Evolutionary conservation across 1,140 invertebrate species (phyloP).

Genomic region (Drosophila micromelanica): DNA sequence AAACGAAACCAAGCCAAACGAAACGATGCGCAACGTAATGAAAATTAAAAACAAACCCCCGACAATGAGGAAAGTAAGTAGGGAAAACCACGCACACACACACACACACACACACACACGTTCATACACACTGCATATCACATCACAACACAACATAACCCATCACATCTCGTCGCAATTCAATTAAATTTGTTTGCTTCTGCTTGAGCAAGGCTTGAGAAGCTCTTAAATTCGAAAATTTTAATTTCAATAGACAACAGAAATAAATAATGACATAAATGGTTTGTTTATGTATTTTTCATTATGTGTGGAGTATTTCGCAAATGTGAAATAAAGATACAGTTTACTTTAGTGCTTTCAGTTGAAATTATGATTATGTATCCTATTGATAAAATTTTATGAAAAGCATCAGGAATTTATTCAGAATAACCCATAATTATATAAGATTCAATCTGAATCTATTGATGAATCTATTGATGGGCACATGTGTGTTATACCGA

Average conservation of each 20-base stretch:
- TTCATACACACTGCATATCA: slow-evolving; percentile 22
- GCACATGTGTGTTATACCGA: too few species aligned
- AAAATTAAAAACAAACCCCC: slow-evolving; percentile 59
- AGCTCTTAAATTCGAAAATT: slow-evolving; percentile 33
- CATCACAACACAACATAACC: slow-evolving; percentile 10
- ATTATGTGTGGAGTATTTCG: neutral
- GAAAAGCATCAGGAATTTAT: too few species aligned
- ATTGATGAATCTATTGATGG: too few species aligned
- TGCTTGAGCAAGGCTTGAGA: neutral
- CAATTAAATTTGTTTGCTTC: slow-evolving; percentile 61
- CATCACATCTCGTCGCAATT: slow-evolving; percentile 42
- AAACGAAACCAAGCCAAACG: slow-evolving; percentile 31
- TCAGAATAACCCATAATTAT: too few species aligned
- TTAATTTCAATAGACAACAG: neutral
- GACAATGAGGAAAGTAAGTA: slow-evolving; percentile 30
- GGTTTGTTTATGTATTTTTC: neutral
- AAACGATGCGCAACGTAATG: slow-evolving; percentile 29
- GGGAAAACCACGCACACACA: too few species aligned
- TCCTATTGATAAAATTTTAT: too few species aligned
- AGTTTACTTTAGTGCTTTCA: too few species aligned
- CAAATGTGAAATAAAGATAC: too few species aligned
- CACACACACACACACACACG: slow-evolving; percentile 30
- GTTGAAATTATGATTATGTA: too few species aligned
- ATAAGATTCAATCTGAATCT: too few species aligned
- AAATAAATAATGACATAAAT: neutral